Percentiles rank a stretch among this genome's conserved stretches.
phyloP scores from a whole-genome alignment of 2,113 vertebrate species.

The Engraulis encrasicolus region DNA sequence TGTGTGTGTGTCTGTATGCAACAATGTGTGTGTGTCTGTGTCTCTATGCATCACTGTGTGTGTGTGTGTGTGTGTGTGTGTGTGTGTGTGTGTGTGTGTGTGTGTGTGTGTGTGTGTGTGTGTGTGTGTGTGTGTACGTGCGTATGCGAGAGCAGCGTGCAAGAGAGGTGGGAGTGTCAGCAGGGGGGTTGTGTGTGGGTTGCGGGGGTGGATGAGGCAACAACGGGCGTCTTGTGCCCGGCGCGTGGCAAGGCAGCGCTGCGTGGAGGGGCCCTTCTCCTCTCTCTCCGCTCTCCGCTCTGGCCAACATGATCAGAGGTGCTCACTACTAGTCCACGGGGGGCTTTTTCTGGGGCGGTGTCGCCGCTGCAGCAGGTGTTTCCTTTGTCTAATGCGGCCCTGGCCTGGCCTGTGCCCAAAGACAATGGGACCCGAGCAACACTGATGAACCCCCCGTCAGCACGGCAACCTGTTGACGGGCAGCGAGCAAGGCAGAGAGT shows the following conservation, averaged over 20 bases:
- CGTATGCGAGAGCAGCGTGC: too few species aligned
- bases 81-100: neutral
- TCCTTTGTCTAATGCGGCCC: neutral
- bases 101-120: neutral
- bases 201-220: too few species aligned
- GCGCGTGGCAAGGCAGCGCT: constrained; percentile 7
- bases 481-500: too few species aligned
- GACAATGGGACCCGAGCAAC: neutral
- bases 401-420: constrained; percentile 5
- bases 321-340: too few species aligned
- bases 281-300: too few species aligned
- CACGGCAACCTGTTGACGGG: constrained; percentile 5
- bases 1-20: neutral
- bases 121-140: constrained; percentile 3
- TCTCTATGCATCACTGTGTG: too few species aligned
- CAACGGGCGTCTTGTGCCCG: constrained; percentile 16
- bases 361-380: neutral
- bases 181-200: too few species aligned
- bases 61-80: neutral
- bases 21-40: neutral
- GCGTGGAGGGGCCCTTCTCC: neutral
- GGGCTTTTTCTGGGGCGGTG: neutral
- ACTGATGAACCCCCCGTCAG: constrained; percentile 9
- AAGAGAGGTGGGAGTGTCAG: constrained; percentile 44
- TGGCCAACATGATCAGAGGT: constrained; percentile 18